Percentiles rank a stretch among this genome's conserved stretches.
Evolutionary conservation across 2,888 invertebrate species (phyloP).

Genomic region (Pristionchus arcanus): DNA sequence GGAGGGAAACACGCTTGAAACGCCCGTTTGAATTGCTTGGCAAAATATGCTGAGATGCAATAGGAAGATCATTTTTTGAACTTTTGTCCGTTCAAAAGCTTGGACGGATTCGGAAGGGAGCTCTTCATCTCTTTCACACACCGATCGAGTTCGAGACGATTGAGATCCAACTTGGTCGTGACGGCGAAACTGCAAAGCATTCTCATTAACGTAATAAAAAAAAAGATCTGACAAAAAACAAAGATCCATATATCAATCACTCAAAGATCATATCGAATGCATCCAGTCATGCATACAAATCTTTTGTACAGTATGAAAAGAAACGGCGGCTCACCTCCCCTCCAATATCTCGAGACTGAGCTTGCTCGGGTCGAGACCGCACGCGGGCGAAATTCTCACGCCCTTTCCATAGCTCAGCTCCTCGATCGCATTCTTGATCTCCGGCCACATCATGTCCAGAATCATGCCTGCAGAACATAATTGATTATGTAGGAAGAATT

Average conservation of each 20-base stretch:
- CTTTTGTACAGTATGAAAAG: no score
- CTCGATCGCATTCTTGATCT: slow-evolving; percentile 75
- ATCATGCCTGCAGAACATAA: slow-evolving; percentile 73
- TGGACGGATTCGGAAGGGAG: slow-evolving; percentile 68
- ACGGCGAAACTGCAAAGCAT: slow-evolving; percentile 65
- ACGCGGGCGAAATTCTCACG: slow-evolving; percentile 71
- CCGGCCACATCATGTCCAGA: slow-evolving; percentile 78
- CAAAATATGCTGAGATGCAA: not conserved
- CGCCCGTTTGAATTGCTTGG: slow-evolving; percentile 44
- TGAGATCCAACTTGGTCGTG: slow-evolving; percentile 64
- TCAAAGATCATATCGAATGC: no score
- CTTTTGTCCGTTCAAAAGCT: slow-evolving; percentile 56
- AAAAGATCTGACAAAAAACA: no score
- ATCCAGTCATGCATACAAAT: no score
- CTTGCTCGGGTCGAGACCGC: slow-evolving; percentile 76
- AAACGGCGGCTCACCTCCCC: slow-evolving; percentile 15
- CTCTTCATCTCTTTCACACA: slow-evolving; percentile 67
- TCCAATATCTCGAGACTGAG: slow-evolving; percentile 72
- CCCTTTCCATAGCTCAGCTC: slow-evolving; percentile 75
- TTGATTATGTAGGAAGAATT: no score
- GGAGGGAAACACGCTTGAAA: not conserved
- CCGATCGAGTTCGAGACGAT: slow-evolving; percentile 62
- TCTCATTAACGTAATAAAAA: no score
- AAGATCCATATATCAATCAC: no score
- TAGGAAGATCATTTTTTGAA: slow-evolving; percentile 24